Evolutionary conservation across 1,140 invertebrate species (phyloP).

Genomic region (Magallana gigas): DNA sequence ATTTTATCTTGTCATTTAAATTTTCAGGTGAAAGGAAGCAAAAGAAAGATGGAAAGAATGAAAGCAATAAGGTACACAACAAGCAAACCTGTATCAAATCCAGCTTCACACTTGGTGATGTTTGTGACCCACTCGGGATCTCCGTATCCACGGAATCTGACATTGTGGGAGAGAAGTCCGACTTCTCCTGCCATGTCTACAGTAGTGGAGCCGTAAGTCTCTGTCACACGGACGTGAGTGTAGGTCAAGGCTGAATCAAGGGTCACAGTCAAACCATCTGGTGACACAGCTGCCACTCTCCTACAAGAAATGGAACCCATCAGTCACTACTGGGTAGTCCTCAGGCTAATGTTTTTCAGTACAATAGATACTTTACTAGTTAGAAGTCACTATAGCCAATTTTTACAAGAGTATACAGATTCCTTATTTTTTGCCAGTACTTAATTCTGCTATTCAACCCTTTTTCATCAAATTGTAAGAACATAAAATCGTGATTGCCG

Average conservation of each 20-base stretch:
- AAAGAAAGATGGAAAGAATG: too few species aligned
- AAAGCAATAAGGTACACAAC: too few species aligned
- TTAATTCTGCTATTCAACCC: too few species aligned
- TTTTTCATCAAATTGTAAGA: too few species aligned
- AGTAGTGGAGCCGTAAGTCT: conserved; percentile 55
- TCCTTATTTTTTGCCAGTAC: too few species aligned
- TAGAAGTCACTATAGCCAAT: too few species aligned
- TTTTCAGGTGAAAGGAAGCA: too few species aligned
- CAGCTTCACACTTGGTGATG: conserved; percentile 70
- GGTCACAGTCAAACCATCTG: conserved; percentile 66
- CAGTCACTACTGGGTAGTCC: background rate
- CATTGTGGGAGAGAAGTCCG: conserved; percentile 73
- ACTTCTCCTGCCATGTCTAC: conserved; percentile 73
- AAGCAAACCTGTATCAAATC: conserved; percentile 74
- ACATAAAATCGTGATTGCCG: too few species aligned
- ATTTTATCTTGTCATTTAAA: too few species aligned
- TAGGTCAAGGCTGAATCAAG: conserved; percentile 64
- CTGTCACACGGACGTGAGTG: conserved; percentile 61
- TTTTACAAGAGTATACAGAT: too few species aligned
- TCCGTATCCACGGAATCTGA: conserved; percentile 66
- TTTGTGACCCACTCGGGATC: conserved; percentile 63
- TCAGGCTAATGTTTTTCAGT: too few species aligned
- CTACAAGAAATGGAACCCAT: conserved; percentile 7
- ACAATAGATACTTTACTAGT: too few species aligned
- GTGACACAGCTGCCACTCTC: conserved; percentile 66